phyloP scores from a whole-genome alignment of 2,113 vertebrate species.

The Podiceps cristatus region DNA sequence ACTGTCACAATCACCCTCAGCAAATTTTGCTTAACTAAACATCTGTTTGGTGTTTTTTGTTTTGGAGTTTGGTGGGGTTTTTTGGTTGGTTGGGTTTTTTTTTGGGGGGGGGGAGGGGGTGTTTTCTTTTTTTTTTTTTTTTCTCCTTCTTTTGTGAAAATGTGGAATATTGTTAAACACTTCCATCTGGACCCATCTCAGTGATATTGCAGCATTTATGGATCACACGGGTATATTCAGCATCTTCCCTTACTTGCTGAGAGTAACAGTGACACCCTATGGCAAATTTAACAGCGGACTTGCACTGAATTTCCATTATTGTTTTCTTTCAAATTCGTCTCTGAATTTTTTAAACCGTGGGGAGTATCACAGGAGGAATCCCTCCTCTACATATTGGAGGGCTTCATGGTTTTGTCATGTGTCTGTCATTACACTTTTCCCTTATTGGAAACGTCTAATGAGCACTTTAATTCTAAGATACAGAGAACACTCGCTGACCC shows the following conservation, averaged over 20 bases:
- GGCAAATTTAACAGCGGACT: neutral
- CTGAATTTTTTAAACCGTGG: neutral
- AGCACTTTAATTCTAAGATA: neutral
- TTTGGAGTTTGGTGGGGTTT: no score
- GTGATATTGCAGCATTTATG: neutral
- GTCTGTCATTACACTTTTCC: neutral
- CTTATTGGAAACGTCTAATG: neutral
- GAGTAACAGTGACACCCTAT: constrained; percentile 41
- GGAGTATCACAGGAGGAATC: neutral
- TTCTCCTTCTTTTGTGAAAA: neutral
- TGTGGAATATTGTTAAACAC: neutral
- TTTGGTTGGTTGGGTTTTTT: no score
- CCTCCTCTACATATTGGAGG: neutral
- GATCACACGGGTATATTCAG: fast-evolving
- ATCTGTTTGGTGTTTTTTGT: no score
- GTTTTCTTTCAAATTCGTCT: neutral
- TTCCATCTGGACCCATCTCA: neutral
- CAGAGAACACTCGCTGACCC: neutral
- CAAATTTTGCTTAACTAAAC: neutral
- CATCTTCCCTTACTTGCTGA: neutral
- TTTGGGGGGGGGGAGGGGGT: no score
- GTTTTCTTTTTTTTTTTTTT: neutral
- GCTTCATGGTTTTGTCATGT: neutral
- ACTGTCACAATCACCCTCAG: neutral
- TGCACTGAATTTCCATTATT: neutral